Percentiles rank a stretch among this genome's conserved stretches.
Conservation (phyloP, 2,797 vertebrate species). For the Hoplostethus atlanticus region DNA sequence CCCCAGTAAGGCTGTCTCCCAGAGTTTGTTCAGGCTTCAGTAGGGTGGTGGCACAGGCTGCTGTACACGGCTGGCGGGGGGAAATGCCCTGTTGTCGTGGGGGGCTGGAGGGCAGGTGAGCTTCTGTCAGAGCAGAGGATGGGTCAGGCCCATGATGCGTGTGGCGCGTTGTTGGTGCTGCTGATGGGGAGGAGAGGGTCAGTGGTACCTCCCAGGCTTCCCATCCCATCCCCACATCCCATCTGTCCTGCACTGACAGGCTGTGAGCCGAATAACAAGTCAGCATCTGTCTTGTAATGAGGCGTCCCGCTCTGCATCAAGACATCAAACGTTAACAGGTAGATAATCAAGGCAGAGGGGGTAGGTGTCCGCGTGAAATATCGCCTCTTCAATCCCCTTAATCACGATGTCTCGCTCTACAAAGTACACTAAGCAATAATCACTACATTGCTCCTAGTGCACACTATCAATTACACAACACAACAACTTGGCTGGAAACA, state of each 20-base stretch:
- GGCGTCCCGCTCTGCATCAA: slow-evolving; percentile 61
- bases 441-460: background rate
- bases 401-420: slow-evolving; percentile 17
- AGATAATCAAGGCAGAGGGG: slow-evolving; percentile 46
- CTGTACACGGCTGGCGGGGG: slow-evolving; percentile 64
- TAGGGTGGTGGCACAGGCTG: slow-evolving; percentile 37
- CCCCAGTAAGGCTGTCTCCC: slow-evolving; percentile 37
- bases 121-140: slow-evolving; percentile 69
- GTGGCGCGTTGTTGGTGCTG: slow-evolving; percentile 67
- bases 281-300: slow-evolving; percentile 75
- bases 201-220: slow-evolving; percentile 74
- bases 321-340: slow-evolving; percentile 75
- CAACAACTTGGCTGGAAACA: slow-evolving; percentile 1
- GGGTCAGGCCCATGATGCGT: slow-evolving; percentile 61
- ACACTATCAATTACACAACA: slow-evolving; percentile 16
- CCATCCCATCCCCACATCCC: slow-evolving; percentile 54
- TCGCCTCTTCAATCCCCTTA: slow-evolving; percentile 21
- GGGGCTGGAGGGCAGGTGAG: slow-evolving; percentile 73
- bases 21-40: slow-evolving; percentile 49
- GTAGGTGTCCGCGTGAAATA: slow-evolving; percentile 35
- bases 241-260: slow-evolving; percentile 76
- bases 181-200: slow-evolving; percentile 70
- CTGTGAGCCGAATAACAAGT: slow-evolving; percentile 74
- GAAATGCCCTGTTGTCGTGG: slow-evolving; percentile 63
- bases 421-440: background rate